A percentile compares a stretch with the other conserved stretches of the same genome.
Conservation (phyloP, 1,140 invertebrate genomes). For the Pseudomyrmex gracilis region DNA sequence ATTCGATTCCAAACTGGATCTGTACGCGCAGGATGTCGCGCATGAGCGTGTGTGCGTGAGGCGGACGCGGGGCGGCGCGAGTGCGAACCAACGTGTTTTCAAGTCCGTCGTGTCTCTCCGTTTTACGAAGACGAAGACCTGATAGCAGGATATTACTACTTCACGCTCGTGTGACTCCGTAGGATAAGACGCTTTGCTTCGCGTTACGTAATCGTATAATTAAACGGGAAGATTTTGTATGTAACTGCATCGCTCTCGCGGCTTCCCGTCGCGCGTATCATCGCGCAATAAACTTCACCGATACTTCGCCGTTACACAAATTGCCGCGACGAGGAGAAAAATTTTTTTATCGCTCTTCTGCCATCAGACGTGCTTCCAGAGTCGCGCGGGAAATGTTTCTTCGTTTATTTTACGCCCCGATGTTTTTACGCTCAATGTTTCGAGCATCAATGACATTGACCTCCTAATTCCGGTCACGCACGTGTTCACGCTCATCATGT, state of each 20-base stretch:
- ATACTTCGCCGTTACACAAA: conserved; percentile 26
- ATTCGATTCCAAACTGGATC: conserved; percentile 64
- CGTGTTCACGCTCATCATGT: neutral
- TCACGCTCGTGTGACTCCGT: conserved; percentile 11
- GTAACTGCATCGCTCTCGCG: neutral
- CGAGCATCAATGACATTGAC: conserved; percentile 10
- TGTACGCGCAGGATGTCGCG: conserved; percentile 31
- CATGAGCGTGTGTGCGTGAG: conserved; percentile 14
- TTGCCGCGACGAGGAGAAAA: neutral
- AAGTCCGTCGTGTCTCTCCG: neutral
- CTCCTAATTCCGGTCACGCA: conserved; percentile 28
- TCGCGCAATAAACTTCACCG: conserved; percentile 12
- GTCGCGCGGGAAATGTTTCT: neutral
- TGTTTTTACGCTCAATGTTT: neutral
- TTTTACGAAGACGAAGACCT: neutral
- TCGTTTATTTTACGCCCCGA: neutral
- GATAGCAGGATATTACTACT: conserved; percentile 19
- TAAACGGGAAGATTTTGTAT: conserved; percentile 21
- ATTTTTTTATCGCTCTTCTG: neutral
- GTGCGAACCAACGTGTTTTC: conserved; percentile 25
- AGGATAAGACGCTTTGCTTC: conserved; percentile 11
- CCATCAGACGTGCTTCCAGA: too few species aligned
- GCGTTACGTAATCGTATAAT: conserved; percentile 30
- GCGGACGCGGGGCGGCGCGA: neutral
- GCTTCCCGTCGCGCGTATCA: neutral